These are phyloP conservation scores for Kobus ellipsiprymnus DNA, from an alignment of 2,113 vertebrate genomes.

Conservation along the genomic window DNA sequence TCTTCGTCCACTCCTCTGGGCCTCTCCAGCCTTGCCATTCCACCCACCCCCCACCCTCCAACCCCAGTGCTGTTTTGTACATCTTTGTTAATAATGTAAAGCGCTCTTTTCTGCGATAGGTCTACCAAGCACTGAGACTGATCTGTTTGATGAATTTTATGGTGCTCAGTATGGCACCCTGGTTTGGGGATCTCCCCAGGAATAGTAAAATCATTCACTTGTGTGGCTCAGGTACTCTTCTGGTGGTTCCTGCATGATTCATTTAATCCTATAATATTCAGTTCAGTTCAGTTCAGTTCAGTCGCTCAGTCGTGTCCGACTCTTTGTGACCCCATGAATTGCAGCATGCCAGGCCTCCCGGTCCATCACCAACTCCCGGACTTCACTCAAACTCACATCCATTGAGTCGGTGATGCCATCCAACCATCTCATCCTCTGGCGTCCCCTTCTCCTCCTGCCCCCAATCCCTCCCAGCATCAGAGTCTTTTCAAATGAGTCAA, in stretches of 20 bases:
- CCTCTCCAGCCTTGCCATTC: not conserved
- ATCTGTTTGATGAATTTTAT: not conserved
- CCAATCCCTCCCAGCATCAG: too few relatives aligned
- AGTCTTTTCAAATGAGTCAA: too few relatives aligned
- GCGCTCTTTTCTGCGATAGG: not conserved
- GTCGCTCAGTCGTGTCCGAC: fast-evolving
- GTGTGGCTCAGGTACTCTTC: not conserved
- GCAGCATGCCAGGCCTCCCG: too few relatives aligned
- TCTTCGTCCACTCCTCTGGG: not conserved
- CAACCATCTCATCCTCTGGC: too few relatives aligned
- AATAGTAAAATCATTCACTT: not conserved
- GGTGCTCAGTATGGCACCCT: not conserved
- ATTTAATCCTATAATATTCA: not conserved
- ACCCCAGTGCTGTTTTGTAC: not conserved
- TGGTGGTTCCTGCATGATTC: not conserved
- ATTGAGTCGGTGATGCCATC: too few relatives aligned
- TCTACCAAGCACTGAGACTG: not conserved
- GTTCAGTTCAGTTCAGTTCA: too few relatives aligned
- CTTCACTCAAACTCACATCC: too few relatives aligned
- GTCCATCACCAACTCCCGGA: too few relatives aligned
- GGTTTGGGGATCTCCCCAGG: not conserved
- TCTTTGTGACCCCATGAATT: too few relatives aligned
- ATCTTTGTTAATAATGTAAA: not conserved
- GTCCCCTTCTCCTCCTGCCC: too few relatives aligned
- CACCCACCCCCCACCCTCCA: not conserved